Percentiles rank a stretch among this genome's conserved stretches.
Conservation (phyloP, 1,140 invertebrate genomes). For the Arion vulgaris region DNA sequence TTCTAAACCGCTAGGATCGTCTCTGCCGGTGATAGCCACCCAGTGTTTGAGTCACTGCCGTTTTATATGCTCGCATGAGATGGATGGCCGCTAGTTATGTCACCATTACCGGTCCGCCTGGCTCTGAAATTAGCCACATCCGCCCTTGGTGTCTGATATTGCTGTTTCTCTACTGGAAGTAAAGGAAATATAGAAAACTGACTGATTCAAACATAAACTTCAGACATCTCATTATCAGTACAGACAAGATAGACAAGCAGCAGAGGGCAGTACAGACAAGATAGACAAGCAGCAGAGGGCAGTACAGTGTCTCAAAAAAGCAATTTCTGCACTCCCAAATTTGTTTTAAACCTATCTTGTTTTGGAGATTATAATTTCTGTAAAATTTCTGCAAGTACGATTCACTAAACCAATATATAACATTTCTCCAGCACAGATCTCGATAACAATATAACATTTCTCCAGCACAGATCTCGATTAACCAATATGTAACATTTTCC, state of each 20-base stretch:
- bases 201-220: neutral
- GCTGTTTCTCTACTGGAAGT: neutral
- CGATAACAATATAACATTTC: too few relatives aligned
- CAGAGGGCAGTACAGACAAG: neutral
- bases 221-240: neutral
- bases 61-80: neutral
- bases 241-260: neutral
- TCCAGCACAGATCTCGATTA: too few relatives aligned
- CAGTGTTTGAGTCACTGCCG: neutral
- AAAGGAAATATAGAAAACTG: neutral
- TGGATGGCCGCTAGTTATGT: slow-evolving; percentile 28
- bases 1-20: neutral
- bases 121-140: slow-evolving; percentile 23
- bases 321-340: too few relatives aligned
- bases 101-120: slow-evolving; percentile 18
- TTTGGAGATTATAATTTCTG: too few relatives aligned
- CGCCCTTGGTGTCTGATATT: slow-evolving; percentile 9
- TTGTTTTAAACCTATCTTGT: neutral
- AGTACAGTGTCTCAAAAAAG: too few relatives aligned
- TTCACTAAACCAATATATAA: too few relatives aligned
- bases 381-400: too few relatives aligned
- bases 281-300: neutral
- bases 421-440: too few relatives aligned
- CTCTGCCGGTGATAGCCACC: neutral
- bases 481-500: too few relatives aligned